Conservation (phyloP, 2,797 vertebrate species). For the Furcifer pardalis region DNA sequence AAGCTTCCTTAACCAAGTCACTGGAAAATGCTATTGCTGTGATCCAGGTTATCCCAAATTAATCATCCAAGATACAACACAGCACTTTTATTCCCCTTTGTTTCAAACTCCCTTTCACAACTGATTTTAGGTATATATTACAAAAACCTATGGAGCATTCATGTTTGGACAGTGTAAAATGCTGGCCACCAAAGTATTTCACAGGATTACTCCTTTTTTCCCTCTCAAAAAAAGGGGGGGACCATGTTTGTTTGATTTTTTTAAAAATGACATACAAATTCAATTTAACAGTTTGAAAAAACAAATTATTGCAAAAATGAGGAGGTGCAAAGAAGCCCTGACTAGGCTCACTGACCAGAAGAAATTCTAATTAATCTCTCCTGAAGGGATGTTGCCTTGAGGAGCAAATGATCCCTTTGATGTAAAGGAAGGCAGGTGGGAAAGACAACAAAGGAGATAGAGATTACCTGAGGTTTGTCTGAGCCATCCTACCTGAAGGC, state of each 20-base stretch:
- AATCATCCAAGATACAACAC: not conserved
- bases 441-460: not conserved
- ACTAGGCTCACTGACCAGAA: not conserved
- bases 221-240: too few relatives aligned
- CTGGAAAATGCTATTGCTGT: not conserved
- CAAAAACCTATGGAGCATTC: too few relatives aligned
- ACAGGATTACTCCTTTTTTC: too few relatives aligned
- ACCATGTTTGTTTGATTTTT: too few relatives aligned
- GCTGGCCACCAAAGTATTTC: too few relatives aligned
- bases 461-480: not conserved
- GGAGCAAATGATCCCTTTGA: not conserved
- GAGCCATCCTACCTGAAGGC: not conserved
- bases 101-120: not conserved
- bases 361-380: not conserved
- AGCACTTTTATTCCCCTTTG: not conserved
- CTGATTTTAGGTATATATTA: not conserved
- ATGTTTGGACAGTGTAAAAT: too few relatives aligned
- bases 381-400: not conserved
- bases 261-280: too few relatives aligned
- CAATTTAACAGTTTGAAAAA: not conserved
- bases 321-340: not conserved
- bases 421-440: not conserved
- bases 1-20: too few relatives aligned
- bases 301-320: not conserved
- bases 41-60: not conserved